Evolutionary conservation across 2,797 vertebrate species (phyloP).

Genomic region (Taeniopygia guttata): DNA sequence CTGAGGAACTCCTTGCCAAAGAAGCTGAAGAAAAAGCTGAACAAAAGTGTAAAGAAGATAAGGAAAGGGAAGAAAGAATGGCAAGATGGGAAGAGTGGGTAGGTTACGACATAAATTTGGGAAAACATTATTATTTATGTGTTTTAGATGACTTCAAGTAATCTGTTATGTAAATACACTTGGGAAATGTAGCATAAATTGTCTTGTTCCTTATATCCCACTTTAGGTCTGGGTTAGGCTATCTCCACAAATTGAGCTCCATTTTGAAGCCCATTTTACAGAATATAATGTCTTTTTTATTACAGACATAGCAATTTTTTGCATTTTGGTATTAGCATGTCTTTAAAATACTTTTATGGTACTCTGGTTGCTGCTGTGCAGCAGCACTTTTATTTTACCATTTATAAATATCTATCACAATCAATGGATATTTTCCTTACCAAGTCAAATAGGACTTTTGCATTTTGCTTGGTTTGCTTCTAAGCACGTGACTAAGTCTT

Average conservation of each 20-base stretch:
- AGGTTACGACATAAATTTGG: neutral
- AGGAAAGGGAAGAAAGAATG: constrained; percentile 77
- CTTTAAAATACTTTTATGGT: neutral
- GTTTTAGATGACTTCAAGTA: neutral
- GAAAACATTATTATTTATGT: neutral
- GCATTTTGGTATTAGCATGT: neutral
- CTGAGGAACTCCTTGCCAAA: constrained; percentile 71
- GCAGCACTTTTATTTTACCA: neutral
- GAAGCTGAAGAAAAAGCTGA: constrained; percentile 73
- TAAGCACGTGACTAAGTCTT: neutral
- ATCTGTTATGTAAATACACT: neutral
- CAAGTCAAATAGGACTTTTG: neutral
- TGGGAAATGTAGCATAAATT: neutral
- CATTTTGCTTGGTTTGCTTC: neutral
- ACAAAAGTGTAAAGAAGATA: constrained; percentile 67
- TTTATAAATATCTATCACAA: neutral
- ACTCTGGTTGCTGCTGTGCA: neutral
- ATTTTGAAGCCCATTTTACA: neutral
- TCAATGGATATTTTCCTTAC: neutral
- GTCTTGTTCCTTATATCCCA: neutral
- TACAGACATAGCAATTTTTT: neutral
- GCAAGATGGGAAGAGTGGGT: constrained; percentile 90
- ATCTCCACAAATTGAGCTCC: neutral
- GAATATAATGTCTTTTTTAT: neutral
- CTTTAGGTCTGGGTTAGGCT: neutral